These are phyloP conservation scores for Muntiacus muntjak DNA, from an alignment of 2,113 vertebrate species.

Conservation along the genomic window DNA sequence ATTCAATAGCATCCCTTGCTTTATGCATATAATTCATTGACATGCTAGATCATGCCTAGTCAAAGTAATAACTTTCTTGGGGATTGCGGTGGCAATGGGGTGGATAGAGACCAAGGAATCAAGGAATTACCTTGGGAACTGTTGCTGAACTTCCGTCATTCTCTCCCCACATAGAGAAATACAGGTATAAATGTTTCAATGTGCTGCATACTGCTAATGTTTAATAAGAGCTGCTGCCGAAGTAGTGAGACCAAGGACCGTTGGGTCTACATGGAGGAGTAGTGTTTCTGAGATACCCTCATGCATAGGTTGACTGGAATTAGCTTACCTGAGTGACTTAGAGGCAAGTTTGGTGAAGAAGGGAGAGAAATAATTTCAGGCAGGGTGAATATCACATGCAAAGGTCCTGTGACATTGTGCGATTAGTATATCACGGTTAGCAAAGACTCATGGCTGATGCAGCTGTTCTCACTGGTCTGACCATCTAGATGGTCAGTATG, in stretches of 20 bases:
- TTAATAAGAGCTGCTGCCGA: neutral
- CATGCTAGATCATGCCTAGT: neutral
- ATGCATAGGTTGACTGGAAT: neutral
- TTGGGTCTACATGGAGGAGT: neutral
- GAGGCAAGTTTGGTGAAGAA: neutral
- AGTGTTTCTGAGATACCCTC: neutral
- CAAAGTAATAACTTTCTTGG: neutral
- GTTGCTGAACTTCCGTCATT: neutral
- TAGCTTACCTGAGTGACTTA: neutral
- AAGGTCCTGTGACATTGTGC: neutral
- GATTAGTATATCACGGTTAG: neutral
- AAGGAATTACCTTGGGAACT: neutral
- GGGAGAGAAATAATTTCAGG: neutral
- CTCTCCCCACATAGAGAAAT: neutral
- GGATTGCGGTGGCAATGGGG: too few species aligned
- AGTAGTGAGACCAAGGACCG: neutral
- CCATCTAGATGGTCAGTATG: neutral
- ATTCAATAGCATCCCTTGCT: neutral
- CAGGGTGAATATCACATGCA: neutral
- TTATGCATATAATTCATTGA: neutral
- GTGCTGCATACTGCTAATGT: neutral
- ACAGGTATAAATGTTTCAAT: neutral
- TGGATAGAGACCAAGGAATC: neutral
- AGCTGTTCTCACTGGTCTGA: neutral
- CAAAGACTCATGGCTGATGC: neutral